Conservation (phyloP, 2,797 vertebrate species). For the Onychomys torridus region DNA sequence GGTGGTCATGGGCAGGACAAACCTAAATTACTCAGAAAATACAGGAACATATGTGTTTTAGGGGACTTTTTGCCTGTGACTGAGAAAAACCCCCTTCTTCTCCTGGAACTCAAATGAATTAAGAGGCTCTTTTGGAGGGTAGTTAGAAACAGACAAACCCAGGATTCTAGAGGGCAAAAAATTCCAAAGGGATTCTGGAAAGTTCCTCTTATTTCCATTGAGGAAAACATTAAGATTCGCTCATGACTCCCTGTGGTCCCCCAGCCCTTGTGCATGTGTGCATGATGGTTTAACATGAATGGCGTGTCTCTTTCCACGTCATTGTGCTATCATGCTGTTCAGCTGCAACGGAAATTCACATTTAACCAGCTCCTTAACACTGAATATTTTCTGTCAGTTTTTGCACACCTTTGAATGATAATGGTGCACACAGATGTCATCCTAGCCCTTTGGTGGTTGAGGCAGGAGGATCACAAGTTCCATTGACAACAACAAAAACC, state of each 20-base stretch:
- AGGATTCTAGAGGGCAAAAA: background rate
- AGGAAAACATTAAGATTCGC: slow-evolving; percentile 21
- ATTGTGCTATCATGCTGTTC: background rate
- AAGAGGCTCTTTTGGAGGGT: background rate
- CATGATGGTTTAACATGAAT: background rate
- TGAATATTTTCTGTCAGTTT: background rate
- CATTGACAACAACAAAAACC: background rate
- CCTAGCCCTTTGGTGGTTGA: too few species aligned
- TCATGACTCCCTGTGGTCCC: background rate
- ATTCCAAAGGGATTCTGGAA: background rate
- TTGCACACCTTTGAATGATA: background rate
- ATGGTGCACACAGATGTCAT: background rate
- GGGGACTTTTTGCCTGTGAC: background rate
- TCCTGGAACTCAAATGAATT: background rate
- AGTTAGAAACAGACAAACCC: background rate
- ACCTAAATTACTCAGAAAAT: slow-evolving; percentile 6
- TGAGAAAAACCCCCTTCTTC: background rate
- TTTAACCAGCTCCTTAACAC: background rate
- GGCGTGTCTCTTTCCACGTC: background rate
- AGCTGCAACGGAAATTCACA: background rate
- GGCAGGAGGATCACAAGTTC: background rate
- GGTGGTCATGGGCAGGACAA: background rate
- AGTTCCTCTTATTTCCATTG: background rate
- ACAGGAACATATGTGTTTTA: background rate
- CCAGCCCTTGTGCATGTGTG: background rate